phyloP scores from a whole-genome alignment of 2,797 vertebrate species.

The Notamacropus eugenii region DNA sequence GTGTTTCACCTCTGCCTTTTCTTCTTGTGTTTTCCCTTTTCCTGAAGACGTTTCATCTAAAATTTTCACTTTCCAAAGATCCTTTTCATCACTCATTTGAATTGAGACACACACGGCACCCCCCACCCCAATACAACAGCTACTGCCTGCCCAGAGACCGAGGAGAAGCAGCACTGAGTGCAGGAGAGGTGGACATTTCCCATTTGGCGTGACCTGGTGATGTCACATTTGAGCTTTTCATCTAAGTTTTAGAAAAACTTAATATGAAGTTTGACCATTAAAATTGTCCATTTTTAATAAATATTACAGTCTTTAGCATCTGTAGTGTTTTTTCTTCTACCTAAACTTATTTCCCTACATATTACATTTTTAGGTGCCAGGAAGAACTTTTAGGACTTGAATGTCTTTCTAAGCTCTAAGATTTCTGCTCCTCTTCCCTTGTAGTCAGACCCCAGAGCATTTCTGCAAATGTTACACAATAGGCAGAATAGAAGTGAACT shows the following conservation, averaged over 20 bases:
- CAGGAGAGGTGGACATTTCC: not conserved
- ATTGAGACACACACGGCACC: conserved; percentile 78
- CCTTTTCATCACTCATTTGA: conserved; percentile 99
- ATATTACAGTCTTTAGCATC: not conserved
- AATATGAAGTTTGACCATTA: not conserved
- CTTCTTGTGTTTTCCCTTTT: conserved; percentile 97
- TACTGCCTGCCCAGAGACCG: not conserved
- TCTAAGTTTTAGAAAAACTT: not conserved
- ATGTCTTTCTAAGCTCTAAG: not conserved
- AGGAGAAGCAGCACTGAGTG: not conserved
- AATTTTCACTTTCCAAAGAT: conserved; percentile 99
- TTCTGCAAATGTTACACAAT: not conserved
- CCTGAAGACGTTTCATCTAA: conserved; percentile 98
- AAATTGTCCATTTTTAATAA: not conserved
- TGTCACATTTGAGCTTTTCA: not conserved
- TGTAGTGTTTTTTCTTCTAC: not conserved
- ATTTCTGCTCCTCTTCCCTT: not conserved
- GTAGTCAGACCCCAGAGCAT: not conserved
- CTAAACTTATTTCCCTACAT: not conserved
- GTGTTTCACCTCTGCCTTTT: conserved; percentile 92
- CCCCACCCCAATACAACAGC: not conserved
- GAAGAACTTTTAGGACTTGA: not conserved
- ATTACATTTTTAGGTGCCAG: not conserved
- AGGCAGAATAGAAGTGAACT: not conserved
- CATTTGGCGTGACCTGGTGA: not conserved